Evolutionary conservation across 2,113 vertebrate genomes (phyloP), one percentile per base, ranked within the genome.

Genomic region (Charadrius vociferus): DNA sequence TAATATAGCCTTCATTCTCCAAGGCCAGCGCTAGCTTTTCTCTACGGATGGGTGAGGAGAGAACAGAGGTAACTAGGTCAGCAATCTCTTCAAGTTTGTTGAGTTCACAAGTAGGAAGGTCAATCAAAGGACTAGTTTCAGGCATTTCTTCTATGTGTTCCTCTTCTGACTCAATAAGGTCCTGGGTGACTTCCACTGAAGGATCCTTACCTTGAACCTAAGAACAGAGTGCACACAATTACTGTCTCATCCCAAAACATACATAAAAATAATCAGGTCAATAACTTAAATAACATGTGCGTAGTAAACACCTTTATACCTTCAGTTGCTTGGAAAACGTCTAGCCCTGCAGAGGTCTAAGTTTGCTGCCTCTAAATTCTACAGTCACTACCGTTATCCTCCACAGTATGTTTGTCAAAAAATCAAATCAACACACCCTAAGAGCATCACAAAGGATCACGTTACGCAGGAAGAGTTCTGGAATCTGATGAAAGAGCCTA

Each of bases 161-260:
- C 97, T 99, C 99, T 97, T 99, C 99, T 2, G 99, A 99, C 97
- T 99, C 99, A n/a, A 99, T 99, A 43, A 99, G 99, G 90, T 99
- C 99, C 96, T 99, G 99, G 1, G 99, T 99, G 97, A 99, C 99
- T 98, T 99, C 99, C 97, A 99, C 98, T 7, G 99, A 99, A 73
- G 99, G 99, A 88, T 99, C 99, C 91, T 99, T 99, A 52, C 99
- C 99, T 98, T 99, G 99, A 91, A 99, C 99, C 99, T 99, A 88
- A 53, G 91, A 77, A 58, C 19, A 90, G 15, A 93, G 91, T 1
- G n/a, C 27, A 22, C 72, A 86, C 9, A 86, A 47, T 92, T 84
- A 96, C 47, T 23, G 45, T 17, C n/a, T 79, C 71, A 81, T 39
- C 50, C 73, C 56, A 39, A 79, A 75, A 39, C 1, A 8, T 0